Evolutionary conservation across 1,140 invertebrate species (phyloP).

Genomic region (Apis florea): DNA sequence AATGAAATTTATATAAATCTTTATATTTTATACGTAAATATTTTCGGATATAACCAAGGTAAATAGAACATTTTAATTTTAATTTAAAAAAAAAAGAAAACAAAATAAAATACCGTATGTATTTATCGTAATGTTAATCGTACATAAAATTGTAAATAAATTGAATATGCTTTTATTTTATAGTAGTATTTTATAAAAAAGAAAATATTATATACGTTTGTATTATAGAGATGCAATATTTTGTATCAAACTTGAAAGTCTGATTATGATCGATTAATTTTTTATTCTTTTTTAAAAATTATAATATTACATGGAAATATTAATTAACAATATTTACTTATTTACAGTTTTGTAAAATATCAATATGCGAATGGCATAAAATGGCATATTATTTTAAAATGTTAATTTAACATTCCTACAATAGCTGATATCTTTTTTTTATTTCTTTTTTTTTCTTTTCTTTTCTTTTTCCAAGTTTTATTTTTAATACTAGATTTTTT

Average conservation of each 20-base stretch:
- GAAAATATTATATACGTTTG: neutral
- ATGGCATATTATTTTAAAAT: neutral
- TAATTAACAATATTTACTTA: neutral
- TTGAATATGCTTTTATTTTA: neutral
- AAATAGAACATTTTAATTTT: neutral
- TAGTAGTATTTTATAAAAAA: neutral
- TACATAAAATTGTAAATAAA: neutral
- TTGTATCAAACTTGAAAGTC: neutral
- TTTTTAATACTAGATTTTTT: neutral
- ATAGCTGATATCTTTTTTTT: neutral
- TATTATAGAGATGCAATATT: neutral
- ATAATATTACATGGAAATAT: no score
- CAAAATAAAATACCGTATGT: neutral
- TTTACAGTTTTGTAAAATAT: neutral
- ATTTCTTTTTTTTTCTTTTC: neutral
- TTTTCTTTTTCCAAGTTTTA: neutral
- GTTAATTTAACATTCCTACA: conserved; percentile 24
- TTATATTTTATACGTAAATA: neutral
- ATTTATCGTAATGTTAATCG: neutral
- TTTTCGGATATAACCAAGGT: neutral
- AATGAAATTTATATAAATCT: neutral
- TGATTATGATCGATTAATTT: neutral
- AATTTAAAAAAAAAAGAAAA: neutral
- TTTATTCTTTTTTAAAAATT: neutral
- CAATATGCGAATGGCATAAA: neutral